Evolutionary conservation across 2,888 invertebrate species (phyloP).

Genomic region (Stenotaenia linearis): DNA sequence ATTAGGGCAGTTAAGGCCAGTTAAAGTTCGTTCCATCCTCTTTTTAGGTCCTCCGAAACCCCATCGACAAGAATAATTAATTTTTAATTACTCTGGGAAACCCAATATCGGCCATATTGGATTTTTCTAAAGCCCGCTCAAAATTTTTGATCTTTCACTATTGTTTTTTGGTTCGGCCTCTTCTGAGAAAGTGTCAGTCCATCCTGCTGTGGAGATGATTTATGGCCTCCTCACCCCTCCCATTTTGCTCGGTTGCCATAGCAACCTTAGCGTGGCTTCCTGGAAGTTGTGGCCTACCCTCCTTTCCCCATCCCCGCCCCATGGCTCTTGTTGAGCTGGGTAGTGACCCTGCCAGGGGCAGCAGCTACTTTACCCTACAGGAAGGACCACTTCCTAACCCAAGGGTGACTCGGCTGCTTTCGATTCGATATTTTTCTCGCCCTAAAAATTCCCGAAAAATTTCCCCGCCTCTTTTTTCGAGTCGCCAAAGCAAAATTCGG

Average conservation of each 20-base stretch:
- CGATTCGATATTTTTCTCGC: conserved; percentile 14
- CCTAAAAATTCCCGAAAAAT: neutral
- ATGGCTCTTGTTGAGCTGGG: conserved; percentile 26
- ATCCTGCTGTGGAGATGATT: conserved; percentile 29
- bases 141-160: conserved; percentile 3
- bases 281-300: conserved; percentile 29
- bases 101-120: neutral
- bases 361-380: neutral
- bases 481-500: neutral
- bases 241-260: conserved; percentile 13
- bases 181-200: conserved; percentile 23
- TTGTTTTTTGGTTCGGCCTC: conserved; percentile 27
- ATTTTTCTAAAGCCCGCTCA: neutral
- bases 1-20: conserved; percentile 12
- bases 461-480: neutral
- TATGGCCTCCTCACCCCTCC: conserved; percentile 28
- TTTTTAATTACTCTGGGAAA: neutral
- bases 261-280: conserved; percentile 31
- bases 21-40: neutral
- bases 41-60: neutral
- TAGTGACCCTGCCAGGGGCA: conserved; percentile 27
- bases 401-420: neutral
- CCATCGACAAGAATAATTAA: neutral
- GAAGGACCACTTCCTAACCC: neutral
- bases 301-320: conserved; percentile 3